Base-by-base conservation (phyloP, 2,113 vertebrate species). In the Lucifuga dentata region DNA sequence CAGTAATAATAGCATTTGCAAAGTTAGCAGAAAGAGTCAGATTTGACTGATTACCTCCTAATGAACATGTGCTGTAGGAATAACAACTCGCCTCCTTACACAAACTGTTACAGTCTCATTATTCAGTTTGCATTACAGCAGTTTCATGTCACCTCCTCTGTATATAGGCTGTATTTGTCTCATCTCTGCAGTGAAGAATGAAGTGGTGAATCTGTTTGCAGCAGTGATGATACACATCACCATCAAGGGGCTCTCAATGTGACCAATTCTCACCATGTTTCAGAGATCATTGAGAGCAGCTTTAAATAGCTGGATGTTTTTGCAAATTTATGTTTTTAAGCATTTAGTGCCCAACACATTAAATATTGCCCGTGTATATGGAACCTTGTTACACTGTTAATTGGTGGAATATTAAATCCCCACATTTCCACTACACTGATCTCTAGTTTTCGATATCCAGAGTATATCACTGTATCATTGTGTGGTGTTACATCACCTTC, bases 91-190 rank as follows among this genome's bases (percentile, higher is more conserved):
- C 60, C 46, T 56, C 43, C 23, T 29, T 29, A 29, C 26, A 33
- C 29, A 15, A 36, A 46, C 46, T 53, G 21, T 62, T 39, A 53
- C 12, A 36, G 19, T 35, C 5, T 38, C 43, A 53, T 49, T 73
- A 45, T 46, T 63, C 45, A 59, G 24, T 41, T 69, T 5, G 26
- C 35, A 52, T 74, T 38, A 35, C 46, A 32, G 29, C 19, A 16
- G 32, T 21, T 68, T 50, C 38, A 23, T 39, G 9, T 57, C 62
- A 63, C 57, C 19, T 19, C 11, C 16, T 33, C 16, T 68, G 26
- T 52, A 68, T 52, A 38, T 33, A 7, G 3, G 56, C 62, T 36
- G 13, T 44, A 17, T 63, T 62, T 43, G 64, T 63, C 38, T 50
- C 15, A 2, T 19, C 19, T 3, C 58, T 26, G 53, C 16, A 1